Percentiles rank a stretch among this genome's conserved stretches.
phyloP scores from a whole-genome alignment of 2,888 invertebrate genomes.

The Rhimphoctona megacephalus region DNA sequence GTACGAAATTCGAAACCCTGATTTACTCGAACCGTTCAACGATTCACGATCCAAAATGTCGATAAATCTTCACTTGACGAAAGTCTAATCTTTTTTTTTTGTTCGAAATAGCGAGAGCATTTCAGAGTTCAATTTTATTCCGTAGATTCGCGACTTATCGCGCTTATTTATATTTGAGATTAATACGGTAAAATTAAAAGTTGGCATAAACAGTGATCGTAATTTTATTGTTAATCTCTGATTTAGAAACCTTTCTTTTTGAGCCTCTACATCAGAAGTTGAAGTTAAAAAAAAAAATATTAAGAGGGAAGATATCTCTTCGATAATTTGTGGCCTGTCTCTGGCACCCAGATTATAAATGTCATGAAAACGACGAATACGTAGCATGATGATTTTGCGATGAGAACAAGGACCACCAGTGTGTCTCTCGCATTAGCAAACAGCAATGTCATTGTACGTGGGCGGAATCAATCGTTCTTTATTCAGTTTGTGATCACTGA shows the following conservation, averaged over 20 bases:
- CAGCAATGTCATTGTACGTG: slow-evolving; percentile 82
- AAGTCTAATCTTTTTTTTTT: slow-evolving; percentile 16
- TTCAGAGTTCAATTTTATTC: neutral
- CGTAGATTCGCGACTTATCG: neutral
- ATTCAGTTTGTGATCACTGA: slow-evolving; percentile 69
- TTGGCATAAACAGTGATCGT: no score
- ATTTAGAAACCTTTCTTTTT: neutral
- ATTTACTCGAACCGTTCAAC: slow-evolving; percentile 22
- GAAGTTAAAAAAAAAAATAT: slow-evolving; percentile 19
- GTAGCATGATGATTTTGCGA: slow-evolving; percentile 15
- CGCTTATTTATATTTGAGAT: neutral
- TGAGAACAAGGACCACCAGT: slow-evolving; percentile 79
- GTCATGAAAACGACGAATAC: slow-evolving; percentile 63
- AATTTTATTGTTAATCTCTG: neutral
- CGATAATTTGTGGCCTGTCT: slow-evolving; percentile 70
- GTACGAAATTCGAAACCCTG: slow-evolving; percentile 54
- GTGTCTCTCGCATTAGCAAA: slow-evolving; percentile 75
- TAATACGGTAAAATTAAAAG: neutral
- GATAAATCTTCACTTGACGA: slow-evolving; percentile 44
- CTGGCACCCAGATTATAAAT: slow-evolving; percentile 74
- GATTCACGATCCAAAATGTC: slow-evolving; percentile 13
- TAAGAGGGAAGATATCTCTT: slow-evolving; percentile 31
- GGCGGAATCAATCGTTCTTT: slow-evolving; percentile 78
- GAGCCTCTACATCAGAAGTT: slow-evolving; percentile 2
- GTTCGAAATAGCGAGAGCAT: neutral